These are phyloP conservation scores for Eutolmus rufibarbis DNA, from an alignment of 2,888 invertebrate genomes.

Conservation along the genomic window DNA sequence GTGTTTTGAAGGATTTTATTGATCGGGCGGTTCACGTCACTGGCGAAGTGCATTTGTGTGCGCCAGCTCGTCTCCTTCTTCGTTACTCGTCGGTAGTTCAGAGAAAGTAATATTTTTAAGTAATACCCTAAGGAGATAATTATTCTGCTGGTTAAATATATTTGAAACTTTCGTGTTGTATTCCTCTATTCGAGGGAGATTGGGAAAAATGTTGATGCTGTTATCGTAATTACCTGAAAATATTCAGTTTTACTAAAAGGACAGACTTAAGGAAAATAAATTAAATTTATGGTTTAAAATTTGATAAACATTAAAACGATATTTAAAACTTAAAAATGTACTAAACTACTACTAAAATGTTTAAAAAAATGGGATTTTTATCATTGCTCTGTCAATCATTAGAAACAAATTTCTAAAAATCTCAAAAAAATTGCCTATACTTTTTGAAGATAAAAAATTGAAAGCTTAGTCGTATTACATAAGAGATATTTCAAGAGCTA, in stretches of 20 bases:
- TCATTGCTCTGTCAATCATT: too few species aligned
- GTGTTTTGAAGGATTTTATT: slow-evolving; percentile 20
- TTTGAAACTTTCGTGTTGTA: not conserved
- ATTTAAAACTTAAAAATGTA: too few species aligned
- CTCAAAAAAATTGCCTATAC: too few species aligned
- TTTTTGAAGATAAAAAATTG: too few species aligned
- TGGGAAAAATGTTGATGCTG: not conserved
- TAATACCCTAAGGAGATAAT: not conserved
- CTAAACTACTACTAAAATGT: too few species aligned
- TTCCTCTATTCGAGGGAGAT: not conserved
- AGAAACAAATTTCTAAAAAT: too few species aligned
- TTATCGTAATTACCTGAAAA: not conserved
- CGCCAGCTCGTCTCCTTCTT: not conserved
- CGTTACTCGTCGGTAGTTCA: not conserved
- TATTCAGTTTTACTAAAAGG: not conserved
- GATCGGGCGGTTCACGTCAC: not conserved
- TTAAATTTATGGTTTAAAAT: too few species aligned
- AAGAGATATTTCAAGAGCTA: too few species aligned
- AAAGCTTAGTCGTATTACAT: too few species aligned
- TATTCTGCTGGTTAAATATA: not conserved
- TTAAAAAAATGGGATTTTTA: too few species aligned
- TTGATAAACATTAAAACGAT: too few species aligned
- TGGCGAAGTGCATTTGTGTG: not conserved
- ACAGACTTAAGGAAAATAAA: too few species aligned
- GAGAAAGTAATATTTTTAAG: not conserved